Conservation (phyloP, 1,140 invertebrate genomes). For the Batillaria attramentaria region DNA sequence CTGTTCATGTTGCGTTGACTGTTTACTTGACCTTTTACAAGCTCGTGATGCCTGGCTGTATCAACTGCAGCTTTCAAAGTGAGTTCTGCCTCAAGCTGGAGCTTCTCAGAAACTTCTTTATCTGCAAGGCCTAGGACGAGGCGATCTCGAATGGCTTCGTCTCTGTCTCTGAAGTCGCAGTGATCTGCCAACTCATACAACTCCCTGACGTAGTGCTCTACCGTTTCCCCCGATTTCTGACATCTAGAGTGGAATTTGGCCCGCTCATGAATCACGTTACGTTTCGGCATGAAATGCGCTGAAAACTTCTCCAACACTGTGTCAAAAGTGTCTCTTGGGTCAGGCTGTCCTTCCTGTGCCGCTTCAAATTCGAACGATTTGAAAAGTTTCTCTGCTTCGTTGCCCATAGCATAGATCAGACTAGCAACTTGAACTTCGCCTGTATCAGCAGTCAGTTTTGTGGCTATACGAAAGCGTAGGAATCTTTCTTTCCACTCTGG, state of each 20-base stretch:
- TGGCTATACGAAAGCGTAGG: neutral
- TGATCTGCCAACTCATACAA: slow-evolving; percentile 22
- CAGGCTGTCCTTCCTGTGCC: no score
- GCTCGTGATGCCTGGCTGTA: neutral
- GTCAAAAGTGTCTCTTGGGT: no score
- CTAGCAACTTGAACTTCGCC: neutral
- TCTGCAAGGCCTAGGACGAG: slow-evolving; percentile 7
- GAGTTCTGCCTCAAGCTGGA: neutral
- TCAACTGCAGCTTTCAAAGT: neutral
- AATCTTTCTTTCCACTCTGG: neutral
- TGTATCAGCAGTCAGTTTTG: neutral
- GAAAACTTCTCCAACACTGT: neutral
- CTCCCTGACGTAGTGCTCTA: neutral
- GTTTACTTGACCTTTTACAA: neutral
- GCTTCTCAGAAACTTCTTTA: neutral
- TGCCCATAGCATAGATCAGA: neutral
- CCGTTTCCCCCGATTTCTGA: slow-evolving; percentile 1
- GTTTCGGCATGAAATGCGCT: neutral
- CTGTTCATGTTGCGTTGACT: neutral
- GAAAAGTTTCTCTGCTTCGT: slow-evolving; percentile 1
- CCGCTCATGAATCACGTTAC: neutral
- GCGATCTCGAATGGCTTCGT: slow-evolving; percentile 22
- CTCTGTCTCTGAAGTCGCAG: slow-evolving; percentile 16
- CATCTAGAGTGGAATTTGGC: neutral
- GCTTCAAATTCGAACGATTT: no score